phyloP scores from a whole-genome alignment of 2,797 vertebrate species.

The Helarctos malayanus region DNA sequence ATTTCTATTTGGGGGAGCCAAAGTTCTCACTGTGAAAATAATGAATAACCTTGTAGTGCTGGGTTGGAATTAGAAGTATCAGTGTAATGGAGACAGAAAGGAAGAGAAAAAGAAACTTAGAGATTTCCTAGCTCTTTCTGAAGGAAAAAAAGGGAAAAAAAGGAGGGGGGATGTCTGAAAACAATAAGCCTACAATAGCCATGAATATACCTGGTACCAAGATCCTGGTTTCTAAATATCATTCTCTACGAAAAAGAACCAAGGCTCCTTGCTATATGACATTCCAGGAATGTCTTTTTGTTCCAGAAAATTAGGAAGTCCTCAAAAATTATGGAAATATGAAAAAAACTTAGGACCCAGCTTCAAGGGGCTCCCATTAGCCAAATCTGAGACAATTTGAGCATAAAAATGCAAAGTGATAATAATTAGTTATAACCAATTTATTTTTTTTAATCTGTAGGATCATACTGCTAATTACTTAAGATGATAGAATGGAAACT shows the following conservation, averaged over 20 bases:
- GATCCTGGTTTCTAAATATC: background rate
- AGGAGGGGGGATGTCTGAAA: background rate
- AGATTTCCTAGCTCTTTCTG: background rate
- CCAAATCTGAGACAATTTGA: background rate
- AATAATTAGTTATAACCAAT: background rate
- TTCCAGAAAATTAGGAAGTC: background rate
- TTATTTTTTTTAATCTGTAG: background rate
- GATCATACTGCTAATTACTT: background rate
- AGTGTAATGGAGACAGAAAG: background rate
- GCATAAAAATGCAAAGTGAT: background rate
- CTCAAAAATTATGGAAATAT: background rate
- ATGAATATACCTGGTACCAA: background rate
- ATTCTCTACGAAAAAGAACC: background rate
- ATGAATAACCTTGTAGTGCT: background rate
- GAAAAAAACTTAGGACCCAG: background rate
- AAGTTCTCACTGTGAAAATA: background rate
- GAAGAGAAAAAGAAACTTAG: background rate
- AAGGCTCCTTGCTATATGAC: background rate
- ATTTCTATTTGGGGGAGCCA: background rate
- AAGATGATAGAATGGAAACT: background rate
- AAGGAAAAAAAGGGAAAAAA: background rate
- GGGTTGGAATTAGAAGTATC: background rate
- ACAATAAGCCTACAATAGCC: background rate
- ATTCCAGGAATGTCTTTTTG: background rate
- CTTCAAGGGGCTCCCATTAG: background rate